A percentile compares a stretch with the other conserved stretches of the same genome.
These are phyloP conservation scores for Molorchus minor DNA, from an alignment of 2,888 invertebrate species.

Conservation along the genomic window DNA sequence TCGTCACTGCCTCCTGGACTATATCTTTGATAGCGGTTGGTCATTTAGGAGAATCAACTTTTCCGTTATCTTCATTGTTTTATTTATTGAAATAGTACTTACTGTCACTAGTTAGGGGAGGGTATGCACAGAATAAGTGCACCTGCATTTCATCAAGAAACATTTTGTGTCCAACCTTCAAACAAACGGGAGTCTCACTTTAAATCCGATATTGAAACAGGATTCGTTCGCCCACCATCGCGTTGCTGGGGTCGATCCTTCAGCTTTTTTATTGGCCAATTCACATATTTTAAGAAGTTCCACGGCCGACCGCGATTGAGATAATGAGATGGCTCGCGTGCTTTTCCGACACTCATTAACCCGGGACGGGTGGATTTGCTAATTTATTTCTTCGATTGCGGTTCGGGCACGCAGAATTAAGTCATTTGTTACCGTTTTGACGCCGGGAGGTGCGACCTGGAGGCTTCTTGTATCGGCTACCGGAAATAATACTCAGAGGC, in stretches of 20 bases:
- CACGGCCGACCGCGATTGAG: constrained; percentile 32
- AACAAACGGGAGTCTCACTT: too few relatives aligned
- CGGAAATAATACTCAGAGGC: constrained; percentile 39
- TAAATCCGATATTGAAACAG: too few relatives aligned
- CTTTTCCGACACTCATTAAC: constrained; percentile 47
- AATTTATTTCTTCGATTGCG: constrained; percentile 46
- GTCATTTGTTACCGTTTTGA: constrained; percentile 46
- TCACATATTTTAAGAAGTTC: constrained; percentile 1
- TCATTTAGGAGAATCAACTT: too few relatives aligned
- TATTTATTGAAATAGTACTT: too few relatives aligned
- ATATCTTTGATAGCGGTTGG: too few relatives aligned
- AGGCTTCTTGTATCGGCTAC: constrained; percentile 37
- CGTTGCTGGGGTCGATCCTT: neutral
- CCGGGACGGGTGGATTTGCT: constrained; percentile 46
- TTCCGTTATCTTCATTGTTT: too few relatives aligned
- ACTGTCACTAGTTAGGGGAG: too few relatives aligned
- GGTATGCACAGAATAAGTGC: too few relatives aligned
- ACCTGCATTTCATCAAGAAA: too few relatives aligned
- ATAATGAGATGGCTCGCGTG: constrained; percentile 49
- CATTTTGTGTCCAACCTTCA: too few relatives aligned
- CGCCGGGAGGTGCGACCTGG: constrained; percentile 43
- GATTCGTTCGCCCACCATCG: neutral
- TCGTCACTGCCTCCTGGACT: too few relatives aligned
- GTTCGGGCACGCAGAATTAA: constrained; percentile 44
- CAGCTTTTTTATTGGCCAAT: neutral